phyloP scores from a whole-genome alignment of 2,113 vertebrate species.

The Panthera tigris region DNA sequence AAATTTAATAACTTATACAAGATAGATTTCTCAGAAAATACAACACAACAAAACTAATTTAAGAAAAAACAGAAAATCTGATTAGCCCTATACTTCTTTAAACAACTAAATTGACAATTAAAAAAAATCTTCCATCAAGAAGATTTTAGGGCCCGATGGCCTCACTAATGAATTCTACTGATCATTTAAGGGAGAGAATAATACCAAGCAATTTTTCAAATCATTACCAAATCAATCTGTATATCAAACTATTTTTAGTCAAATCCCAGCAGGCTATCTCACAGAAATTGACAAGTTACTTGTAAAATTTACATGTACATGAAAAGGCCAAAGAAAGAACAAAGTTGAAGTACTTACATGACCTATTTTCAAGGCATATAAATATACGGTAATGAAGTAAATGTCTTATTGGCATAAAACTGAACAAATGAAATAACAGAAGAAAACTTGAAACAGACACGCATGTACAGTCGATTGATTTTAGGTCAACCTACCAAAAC shows the following conservation, averaged over 20 bases:
- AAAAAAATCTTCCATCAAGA: not conserved
- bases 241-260: not conserved
- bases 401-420: not conserved
- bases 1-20: not conserved
- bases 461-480: not conserved
- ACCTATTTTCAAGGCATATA: not conserved
- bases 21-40: not conserved
- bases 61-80: not conserved
- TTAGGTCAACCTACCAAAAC: not conserved
- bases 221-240: not conserved
- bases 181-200: not conserved
- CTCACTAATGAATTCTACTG: not conserved
- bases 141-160: not conserved
- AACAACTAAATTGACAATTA: not conserved
- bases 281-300: not conserved
- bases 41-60: not conserved
- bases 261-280: not conserved
- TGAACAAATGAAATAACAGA: not conserved
- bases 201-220: not conserved
- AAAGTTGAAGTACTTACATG: not conserved
- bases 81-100: not conserved
- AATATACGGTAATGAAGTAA: not conserved
- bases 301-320: not conserved
- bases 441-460: not conserved
- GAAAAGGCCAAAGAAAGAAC: not conserved